Conservation (phyloP, 2,113 vertebrate species). For the Lethenteron reissneri region DNA sequence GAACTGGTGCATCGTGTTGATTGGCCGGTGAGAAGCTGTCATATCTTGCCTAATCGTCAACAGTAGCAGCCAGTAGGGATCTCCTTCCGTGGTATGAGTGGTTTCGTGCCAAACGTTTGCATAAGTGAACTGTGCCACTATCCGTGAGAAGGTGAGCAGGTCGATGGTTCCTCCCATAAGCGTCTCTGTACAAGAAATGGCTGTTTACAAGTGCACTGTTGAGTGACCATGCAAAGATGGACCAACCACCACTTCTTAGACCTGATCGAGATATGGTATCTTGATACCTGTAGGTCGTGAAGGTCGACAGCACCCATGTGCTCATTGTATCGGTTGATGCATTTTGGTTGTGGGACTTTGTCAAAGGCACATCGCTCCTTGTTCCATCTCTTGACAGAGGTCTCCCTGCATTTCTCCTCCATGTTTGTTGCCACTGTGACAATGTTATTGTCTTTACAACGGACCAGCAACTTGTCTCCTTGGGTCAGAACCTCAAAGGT, state of each 20-base stretch:
- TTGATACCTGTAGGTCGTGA: background rate
- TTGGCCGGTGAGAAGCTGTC: no score
- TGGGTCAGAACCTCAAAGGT: background rate
- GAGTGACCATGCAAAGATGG: no score
- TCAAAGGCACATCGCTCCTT: background rate
- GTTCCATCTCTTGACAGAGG: background rate
- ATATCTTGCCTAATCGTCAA: no score
- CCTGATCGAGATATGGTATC: constrained; percentile 3
- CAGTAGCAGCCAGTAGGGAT: no score
- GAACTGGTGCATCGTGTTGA: no score
- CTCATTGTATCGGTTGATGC: constrained; percentile 3
- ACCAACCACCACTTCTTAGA: background rate
- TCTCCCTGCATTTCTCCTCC: background rate
- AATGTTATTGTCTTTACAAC: background rate
- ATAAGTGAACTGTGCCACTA: no score
- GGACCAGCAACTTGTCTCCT: background rate
- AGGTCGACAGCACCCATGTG: constrained; percentile 1
- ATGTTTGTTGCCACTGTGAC: constrained; percentile 5
- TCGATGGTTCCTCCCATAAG: no score
- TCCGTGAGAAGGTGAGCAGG: no score
- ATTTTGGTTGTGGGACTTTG: constrained; percentile 4
- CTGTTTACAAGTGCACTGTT: no score
- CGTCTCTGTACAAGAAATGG: no score
- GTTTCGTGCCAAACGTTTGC: no score
- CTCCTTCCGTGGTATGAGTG: no score